Conservation (phyloP, 2,113 vertebrate species). For the Montifringilla adamsi region DNA sequence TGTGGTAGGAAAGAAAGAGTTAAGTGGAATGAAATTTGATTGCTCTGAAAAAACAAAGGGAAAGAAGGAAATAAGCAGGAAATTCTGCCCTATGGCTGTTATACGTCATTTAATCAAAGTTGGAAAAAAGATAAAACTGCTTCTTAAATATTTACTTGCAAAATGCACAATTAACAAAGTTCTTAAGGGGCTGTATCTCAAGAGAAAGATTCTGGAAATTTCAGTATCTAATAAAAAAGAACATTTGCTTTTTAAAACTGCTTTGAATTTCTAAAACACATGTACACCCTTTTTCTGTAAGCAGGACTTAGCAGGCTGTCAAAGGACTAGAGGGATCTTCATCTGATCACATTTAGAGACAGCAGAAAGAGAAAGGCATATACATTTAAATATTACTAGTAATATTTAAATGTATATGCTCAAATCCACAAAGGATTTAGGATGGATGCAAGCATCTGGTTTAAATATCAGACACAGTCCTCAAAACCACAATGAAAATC, state of each 20-base stretch:
- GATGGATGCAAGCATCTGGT: neutral
- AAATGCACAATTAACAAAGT: neutral
- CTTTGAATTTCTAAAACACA: neutral
- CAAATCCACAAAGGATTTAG: neutral
- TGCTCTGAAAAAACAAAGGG: neutral
- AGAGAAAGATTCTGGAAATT: neutral
- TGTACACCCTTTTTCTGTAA: neutral
- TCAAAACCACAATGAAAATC: neutral
- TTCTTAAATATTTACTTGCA: neutral
- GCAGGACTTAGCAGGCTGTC: neutral
- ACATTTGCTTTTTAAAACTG: rapidly evolving
- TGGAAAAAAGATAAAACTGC: neutral
- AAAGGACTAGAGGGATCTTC: neutral
- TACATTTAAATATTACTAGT: too few species aligned
- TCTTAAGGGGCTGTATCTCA: neutral
- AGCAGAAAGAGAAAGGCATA: neutral
- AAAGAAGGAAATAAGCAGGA: neutral
- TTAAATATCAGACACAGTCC: neutral
- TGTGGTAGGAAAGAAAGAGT: neutral
- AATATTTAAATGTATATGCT: neutral
- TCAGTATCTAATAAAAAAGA: neutral
- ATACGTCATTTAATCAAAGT: neutral
- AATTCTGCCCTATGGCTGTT: neutral
- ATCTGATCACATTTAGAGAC: neutral
- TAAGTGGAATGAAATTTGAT: neutral